Evolutionary conservation across 2,113 vertebrate genomes (phyloP), one percentile per base, ranked within the genome.

Genomic region (Noturus placidus): DNA sequence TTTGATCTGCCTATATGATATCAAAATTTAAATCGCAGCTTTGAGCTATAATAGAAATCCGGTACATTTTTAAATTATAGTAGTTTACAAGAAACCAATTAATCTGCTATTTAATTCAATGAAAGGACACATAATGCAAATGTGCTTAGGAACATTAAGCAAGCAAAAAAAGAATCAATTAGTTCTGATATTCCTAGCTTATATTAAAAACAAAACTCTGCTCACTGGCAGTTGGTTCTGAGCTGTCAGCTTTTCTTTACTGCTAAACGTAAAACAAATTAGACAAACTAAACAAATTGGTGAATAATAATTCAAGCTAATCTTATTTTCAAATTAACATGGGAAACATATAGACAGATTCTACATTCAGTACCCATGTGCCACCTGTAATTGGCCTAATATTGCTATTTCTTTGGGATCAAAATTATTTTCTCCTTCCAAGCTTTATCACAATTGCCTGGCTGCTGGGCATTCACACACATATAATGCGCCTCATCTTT

Each of bases 51-150:
- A 94, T 91, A 93, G 91, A 91, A 92, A 92, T 93, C 93, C 94
- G 92, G 93, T 94, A 94, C 91, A 93, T 92, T 92, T 92, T 92
- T 93, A 94, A 95, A 94, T 94, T 93, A 94, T 92, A 92, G 91
- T 90, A 93, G 91, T 93, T 94, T 94, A 93, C 93, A 94, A 94
- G 93, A 95, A 95, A 95, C 93, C 94, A 61, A 89, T 92, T 92
- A 91, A 90, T 94, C 92, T 93, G 92, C 92, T 94, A 94, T 95
- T 95, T 94, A 93, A 74, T 92, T 93, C 92, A 93, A 94, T 94
- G 93, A 95, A 94, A 95, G 93, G 90, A 93, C 92, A 94, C 88
- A 1, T 85, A 93, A 91, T 90, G 92, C 90, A 86, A 92, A 91
- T 25, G 20, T 74, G 38, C 70, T 74, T 22, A 42, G 67, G 25